Percentiles rank a stretch among this genome's conserved stretches.
Conservation (phyloP, 2,113 vertebrate species). For the Malaclemys terrapin region DNA sequence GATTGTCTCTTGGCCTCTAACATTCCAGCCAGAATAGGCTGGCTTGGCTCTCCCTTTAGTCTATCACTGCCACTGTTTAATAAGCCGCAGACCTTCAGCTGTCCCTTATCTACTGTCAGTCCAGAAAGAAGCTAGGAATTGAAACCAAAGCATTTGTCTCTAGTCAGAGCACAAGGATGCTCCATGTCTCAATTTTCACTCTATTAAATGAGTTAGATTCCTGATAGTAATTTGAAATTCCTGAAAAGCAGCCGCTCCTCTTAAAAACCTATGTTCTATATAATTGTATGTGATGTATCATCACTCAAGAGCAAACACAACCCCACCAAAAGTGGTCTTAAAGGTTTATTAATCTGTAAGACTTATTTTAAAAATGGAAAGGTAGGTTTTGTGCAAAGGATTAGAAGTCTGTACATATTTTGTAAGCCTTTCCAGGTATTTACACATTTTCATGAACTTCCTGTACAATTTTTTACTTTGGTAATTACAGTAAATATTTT, state of each 20-base stretch:
- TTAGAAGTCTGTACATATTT: not conserved
- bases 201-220: not conserved
- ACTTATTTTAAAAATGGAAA: not conserved
- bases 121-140: not conserved
- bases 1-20: not conserved
- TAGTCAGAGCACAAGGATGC: not conserved
- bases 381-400: not conserved
- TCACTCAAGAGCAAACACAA: not conserved
- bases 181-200: not conserved
- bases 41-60: not conserved
- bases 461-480: not conserved
- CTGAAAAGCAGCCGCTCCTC: not conserved
- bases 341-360: not conserved
- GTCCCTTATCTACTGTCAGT: not conserved
- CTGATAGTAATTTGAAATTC: not conserved
- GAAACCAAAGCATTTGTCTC: not conserved
- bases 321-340: not conserved
- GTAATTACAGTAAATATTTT: not conserved
- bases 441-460: not conserved
- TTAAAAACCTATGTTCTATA: not conserved
- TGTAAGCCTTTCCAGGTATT: fast-evolving
- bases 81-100: not conserved
- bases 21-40: not conserved
- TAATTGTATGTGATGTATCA: not conserved
- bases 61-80: not conserved